A percentile compares a stretch with the other conserved stretches of the same genome.
Evolutionary conservation across 2,888 invertebrate species (phyloP).

Genomic region (Drosophila crucigera): DNA sequence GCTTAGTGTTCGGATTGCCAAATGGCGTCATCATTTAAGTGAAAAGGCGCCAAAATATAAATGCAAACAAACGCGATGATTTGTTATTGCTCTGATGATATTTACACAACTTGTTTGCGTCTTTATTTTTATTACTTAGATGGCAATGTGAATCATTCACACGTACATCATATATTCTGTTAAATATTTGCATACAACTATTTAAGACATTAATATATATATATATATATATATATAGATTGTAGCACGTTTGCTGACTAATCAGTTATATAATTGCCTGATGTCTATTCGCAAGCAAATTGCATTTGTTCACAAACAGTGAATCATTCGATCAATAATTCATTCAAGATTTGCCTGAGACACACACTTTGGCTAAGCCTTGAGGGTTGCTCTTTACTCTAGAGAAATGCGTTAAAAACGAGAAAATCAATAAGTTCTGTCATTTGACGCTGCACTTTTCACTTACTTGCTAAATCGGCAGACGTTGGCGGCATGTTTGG

Average conservation of each 20-base stretch:
- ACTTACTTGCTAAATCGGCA: conserved; percentile 34
- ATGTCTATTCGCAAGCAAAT: conserved; percentile 52
- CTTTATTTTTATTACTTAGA: conserved; percentile 13
- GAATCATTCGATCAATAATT: conserved; percentile 58
- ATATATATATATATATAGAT: neutral
- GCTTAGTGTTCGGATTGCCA: conserved; percentile 29
- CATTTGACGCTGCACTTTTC: conserved; percentile 64
- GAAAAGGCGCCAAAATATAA: conserved; percentile 34
- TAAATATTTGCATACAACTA: conserved; percentile 18
- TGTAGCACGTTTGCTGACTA: conserved; percentile 54
- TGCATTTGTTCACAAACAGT: conserved; percentile 49
- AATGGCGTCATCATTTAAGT: conserved; percentile 61
- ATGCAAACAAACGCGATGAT: conserved; percentile 9
- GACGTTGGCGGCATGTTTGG: conserved; percentile 21
- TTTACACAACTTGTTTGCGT: conserved; percentile 30
- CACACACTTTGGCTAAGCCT: conserved; percentile 32
- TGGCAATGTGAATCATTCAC: conserved; percentile 34
- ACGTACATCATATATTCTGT: conserved; percentile 17
- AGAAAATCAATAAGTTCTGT: conserved; percentile 66
- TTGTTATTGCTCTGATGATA: conserved; percentile 21
- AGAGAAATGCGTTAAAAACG: conserved; percentile 6
- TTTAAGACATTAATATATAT: conserved; percentile 18
- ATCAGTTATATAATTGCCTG: conserved; percentile 39
- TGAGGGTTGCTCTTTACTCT: conserved; percentile 9
- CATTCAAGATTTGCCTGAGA: conserved; percentile 25